phyloP scores from a whole-genome alignment of 1,140 invertebrate genomes.

The Heterodera schachtii region DNA sequence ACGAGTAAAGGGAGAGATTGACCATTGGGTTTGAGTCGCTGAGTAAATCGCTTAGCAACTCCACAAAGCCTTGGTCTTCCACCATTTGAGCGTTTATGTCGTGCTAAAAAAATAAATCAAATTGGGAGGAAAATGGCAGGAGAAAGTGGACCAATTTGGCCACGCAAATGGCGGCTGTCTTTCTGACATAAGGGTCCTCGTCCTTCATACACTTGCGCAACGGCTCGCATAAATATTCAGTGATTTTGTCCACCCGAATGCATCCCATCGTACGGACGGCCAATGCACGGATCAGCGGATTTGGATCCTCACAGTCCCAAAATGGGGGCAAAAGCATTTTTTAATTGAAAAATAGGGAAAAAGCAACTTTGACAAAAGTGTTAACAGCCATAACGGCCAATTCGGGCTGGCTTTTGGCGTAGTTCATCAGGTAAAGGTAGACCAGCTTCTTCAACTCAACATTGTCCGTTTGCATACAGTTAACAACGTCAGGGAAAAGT shows the following conservation, averaged over 20 bases:
- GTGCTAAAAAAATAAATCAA: slow-evolving; percentile 69
- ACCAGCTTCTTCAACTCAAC: slow-evolving; percentile 98
- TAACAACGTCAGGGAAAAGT: slow-evolving; percentile 97
- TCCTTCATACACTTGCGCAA: slow-evolving; percentile 96
- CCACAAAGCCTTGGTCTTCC: slow-evolving; percentile 96
- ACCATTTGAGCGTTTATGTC: slow-evolving; percentile 97
- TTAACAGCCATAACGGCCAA: slow-evolving; percentile 99
- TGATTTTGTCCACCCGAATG: slow-evolving; percentile 99
- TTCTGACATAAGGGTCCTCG: slow-evolving; percentile 98
- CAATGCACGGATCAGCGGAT: slow-evolving; percentile 94
- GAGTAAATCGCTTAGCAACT: slow-evolving; percentile 91
- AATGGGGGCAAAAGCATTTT: too few species aligned
- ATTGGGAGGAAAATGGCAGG: slow-evolving; percentile 73
- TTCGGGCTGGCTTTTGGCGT: slow-evolving; percentile 99
- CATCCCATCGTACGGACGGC: slow-evolving; percentile 99
- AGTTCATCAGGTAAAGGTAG: slow-evolving; percentile 99
- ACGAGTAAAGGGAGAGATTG: background rate
- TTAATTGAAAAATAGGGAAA: slow-evolving; percentile 6
- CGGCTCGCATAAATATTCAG: slow-evolving; percentile 98
- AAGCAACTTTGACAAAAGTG: slow-evolving; percentile 95
- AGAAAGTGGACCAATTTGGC: slow-evolving; percentile 74
- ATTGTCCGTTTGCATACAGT: slow-evolving; percentile 99
- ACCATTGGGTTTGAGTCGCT: slow-evolving; percentile 99
- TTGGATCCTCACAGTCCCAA: slow-evolving; percentile 98
- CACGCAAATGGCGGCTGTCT: slow-evolving; percentile 98